Evolutionary conservation across 2,888 invertebrate genomes (phyloP).

Genomic region (Ectemnius cavifrons): DNA sequence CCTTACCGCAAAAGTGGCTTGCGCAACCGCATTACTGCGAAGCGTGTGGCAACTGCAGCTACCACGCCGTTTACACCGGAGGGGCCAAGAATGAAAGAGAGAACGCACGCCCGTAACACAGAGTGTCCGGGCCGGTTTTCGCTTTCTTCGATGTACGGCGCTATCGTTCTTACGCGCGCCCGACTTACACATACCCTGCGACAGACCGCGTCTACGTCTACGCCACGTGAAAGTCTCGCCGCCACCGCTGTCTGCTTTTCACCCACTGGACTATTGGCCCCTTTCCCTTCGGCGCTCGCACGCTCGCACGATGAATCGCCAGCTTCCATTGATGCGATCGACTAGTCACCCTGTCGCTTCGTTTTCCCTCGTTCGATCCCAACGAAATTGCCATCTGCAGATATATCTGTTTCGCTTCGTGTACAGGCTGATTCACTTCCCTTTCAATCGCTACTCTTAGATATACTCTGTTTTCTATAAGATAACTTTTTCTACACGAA

Average conservation of each 20-base stretch:
- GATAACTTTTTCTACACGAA: no score
- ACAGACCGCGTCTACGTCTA: conserved; percentile 5
- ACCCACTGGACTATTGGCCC: conserved; percentile 14
- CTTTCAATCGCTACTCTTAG: no score
- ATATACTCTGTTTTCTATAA: no score
- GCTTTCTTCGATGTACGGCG: conserved; percentile 52
- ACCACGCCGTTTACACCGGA: conserved; percentile 35
- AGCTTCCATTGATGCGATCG: background rate
- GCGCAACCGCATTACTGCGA: conserved; percentile 61
- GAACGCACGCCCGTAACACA: conserved; percentile 22
- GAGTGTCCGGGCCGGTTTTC: conserved; percentile 47
- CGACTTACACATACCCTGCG: conserved; percentile 9
- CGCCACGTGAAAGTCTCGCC: conserved; percentile 58
- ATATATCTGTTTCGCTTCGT: no score
- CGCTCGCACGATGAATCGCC: background rate
- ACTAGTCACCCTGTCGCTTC: background rate
- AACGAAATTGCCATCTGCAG: background rate
- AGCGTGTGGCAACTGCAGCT: conserved; percentile 62
- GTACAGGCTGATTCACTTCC: no score
- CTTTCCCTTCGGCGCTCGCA: conserved; percentile 12
- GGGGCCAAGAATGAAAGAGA: background rate
- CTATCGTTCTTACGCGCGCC: conserved; percentile 43
- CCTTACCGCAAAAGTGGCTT: conserved; percentile 58
- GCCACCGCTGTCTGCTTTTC: conserved; percentile 58
- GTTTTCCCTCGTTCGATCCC: background rate